phyloP scores from a whole-genome alignment of 2,888 invertebrate genomes.

The Dynastes hyllus region DNA sequence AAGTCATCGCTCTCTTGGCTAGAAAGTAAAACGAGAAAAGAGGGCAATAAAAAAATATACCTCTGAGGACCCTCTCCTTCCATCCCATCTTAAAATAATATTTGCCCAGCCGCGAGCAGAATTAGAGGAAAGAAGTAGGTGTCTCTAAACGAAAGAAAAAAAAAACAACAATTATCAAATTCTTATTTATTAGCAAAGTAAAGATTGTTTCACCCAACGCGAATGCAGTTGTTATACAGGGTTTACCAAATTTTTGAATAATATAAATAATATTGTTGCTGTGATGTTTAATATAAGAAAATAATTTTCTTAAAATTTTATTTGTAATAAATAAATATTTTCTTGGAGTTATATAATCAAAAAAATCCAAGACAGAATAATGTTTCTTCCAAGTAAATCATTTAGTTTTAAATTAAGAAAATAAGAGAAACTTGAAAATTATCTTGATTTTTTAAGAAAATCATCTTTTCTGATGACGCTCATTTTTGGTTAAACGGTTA shows the following conservation, averaged over 20 bases:
- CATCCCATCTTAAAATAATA: constrained; percentile 49
- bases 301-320: no score
- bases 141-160: constrained; percentile 37
- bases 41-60: constrained; percentile 25
- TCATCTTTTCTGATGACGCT: no score
- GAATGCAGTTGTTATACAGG: constrained; percentile 21
- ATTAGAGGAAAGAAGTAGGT: constrained; percentile 48
- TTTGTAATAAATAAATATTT: no score
- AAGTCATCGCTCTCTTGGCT: constrained; percentile 28
- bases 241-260: background rate
- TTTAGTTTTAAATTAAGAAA: no score
- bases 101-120: constrained; percentile 38
- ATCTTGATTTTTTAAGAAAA: no score
- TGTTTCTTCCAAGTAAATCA: no score
- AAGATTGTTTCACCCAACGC: constrained; percentile 56
- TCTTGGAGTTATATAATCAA: no score
- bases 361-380: no score
- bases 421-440: no score
- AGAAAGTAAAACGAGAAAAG: constrained; percentile 12
- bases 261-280: no score
- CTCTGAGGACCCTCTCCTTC: background rate
- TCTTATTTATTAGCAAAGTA: constrained; percentile 57
- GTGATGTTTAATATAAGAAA: no score
- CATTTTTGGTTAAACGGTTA: no score
- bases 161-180: constrained; percentile 58